Conservation (phyloP, 1,140 invertebrate genomes). For the Drosophila repleta region DNA sequence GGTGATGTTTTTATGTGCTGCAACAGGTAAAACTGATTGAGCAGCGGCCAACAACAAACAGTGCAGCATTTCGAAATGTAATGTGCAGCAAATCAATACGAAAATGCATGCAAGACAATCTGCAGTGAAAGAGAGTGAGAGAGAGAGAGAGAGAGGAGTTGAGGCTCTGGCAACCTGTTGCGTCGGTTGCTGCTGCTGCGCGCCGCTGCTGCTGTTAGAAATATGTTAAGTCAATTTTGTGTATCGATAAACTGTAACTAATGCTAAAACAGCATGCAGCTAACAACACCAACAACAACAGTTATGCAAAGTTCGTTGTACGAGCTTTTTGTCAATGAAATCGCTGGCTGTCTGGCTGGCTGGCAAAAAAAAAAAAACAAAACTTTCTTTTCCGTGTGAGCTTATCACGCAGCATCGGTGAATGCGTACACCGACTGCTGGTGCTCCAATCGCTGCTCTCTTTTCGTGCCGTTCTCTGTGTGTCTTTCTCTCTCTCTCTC, state of each 20-base stretch:
- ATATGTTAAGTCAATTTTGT: conserved; percentile 77
- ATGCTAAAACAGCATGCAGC: conserved; percentile 62
- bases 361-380: conserved; percentile 10
- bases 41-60: conserved; percentile 47
- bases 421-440: conserved; percentile 35
- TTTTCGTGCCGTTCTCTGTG: conserved; percentile 41
- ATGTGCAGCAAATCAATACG: conserved; percentile 44
- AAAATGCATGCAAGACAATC: conserved; percentile 27
- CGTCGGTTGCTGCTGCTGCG: conserved; percentile 48
- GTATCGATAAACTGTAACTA: conserved; percentile 77
- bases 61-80: conserved; percentile 47
- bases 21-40: conserved; percentile 46
- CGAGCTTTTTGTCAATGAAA: conserved; percentile 74
- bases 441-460: conserved; percentile 21
- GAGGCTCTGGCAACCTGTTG: conserved; percentile 62
- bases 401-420: conserved; percentile 67
- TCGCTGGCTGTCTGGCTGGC: conserved; percentile 8
- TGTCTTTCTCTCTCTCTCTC: conserved; percentile 42
- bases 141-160: conserved; percentile 28
- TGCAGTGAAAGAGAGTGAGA: conserved; percentile 15
- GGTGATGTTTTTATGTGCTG: conserved; percentile 13
- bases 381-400: conserved; percentile 71
- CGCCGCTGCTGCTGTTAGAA: conserved; percentile 53
- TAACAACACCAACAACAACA: conserved; percentile 33
- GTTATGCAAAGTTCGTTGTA: conserved; percentile 68